phyloP scores from a whole-genome alignment of 2,797 vertebrate genomes.

The Menidia menidia region DNA sequence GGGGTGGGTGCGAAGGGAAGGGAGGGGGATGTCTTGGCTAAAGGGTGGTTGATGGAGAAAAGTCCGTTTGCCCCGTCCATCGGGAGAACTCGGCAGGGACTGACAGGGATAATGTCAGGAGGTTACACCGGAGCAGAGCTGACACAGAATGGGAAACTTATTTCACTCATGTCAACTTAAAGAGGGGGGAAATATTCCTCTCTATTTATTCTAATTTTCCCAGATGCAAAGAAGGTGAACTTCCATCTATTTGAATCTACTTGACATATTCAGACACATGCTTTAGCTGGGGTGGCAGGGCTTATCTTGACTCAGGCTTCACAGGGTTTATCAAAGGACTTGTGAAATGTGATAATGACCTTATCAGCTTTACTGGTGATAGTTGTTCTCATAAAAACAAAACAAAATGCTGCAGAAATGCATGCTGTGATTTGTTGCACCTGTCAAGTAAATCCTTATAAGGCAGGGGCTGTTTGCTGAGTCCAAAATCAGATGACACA shows the following conservation, averaged over 20 bases:
- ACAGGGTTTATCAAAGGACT: conserved; percentile 20
- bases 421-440: conserved; percentile 1
- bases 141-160: conserved; percentile 54
- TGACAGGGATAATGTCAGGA: conserved; percentile 57
- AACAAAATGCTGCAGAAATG: not conserved
- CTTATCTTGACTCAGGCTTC: conserved; percentile 21
- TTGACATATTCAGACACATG: no score
- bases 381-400: no score
- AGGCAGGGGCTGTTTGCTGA: not conserved
- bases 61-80: conserved; percentile 54
- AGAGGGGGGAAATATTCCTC: not conserved
- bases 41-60: conserved; percentile 20
- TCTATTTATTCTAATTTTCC: not conserved
- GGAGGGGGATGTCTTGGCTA: conserved; percentile 24
- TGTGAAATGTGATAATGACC: not conserved
- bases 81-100: conserved; percentile 49
- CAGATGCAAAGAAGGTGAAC: not conserved
- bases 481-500: not conserved
- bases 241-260: not conserved
- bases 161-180: conserved; percentile 8
- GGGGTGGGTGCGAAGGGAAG: not conserved
- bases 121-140: conserved; percentile 65
- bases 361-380: not conserved
- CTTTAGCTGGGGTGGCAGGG: no score
- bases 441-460: not conserved